Base-by-base conservation (phyloP, 1,140 invertebrate species). In the Drosophila guanche region DNA sequence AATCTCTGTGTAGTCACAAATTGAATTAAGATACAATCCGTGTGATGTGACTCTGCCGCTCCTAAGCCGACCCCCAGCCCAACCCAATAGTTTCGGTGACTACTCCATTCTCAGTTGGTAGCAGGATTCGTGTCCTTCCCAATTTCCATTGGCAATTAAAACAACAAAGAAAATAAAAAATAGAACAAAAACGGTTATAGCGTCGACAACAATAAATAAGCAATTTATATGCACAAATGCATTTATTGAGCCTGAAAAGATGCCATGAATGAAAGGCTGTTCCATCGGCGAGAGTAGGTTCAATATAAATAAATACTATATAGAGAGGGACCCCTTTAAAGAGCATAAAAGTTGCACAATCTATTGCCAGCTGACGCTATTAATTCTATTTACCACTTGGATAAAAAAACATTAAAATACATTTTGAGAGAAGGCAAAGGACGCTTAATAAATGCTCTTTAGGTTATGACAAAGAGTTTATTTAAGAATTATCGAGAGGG, bases 21-120 rank as follows among this genome's bases (percentile, higher is more conserved):
- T 85, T 85, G 77, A 85, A 85, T 85, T 85, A 86, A 86, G 81
- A 85, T 85, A 85, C 81, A 86, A 85, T 85, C 86, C 81, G 81
- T 77, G 81, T 86, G 72, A 58, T 81, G 80, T 85, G 81, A 86
- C 81, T 80, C 50, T 14, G 50, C 33, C 25, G 33, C 37, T 62
- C 65, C 65, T 68, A 67, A 68, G 65, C 65, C 65, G 16, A 20
- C 16, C 16, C 16, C 16, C 16, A 20, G 16, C 16, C 16, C 16
- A 20, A 14, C 55, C 53, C 29, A 50, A 23, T 23, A 29, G 12
- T 22, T 46, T 20, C 42, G 27, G 45, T 67, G n/a, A 33, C 23
- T 40, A 22, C 53, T 67, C 29, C 29, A 47, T 46, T 27, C 43
- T 20, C n/a, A 7, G 59, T 20, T 20, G 16, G 25, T 27, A 5